phyloP scores from a whole-genome alignment of 2,113 vertebrate genomes.

The Lycaon pictus region DNA sequence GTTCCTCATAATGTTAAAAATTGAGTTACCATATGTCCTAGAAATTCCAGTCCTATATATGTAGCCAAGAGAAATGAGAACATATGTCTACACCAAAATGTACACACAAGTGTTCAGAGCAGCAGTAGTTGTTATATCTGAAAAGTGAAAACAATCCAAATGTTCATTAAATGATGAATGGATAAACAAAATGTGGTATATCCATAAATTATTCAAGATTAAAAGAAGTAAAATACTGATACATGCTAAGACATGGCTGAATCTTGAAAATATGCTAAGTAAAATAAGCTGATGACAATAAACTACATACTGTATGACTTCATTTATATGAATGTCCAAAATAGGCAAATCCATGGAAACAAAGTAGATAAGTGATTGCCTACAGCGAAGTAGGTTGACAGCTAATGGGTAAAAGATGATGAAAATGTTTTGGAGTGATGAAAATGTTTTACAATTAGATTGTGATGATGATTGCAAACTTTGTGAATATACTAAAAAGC shows the following conservation, averaged over 20 bases:
- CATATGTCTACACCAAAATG: not conserved
- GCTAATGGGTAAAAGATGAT: not conserved
- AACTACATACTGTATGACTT: not conserved
- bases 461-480: not conserved
- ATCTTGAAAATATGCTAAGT: not conserved
- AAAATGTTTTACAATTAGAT: not conserved
- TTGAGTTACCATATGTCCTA: not conserved
- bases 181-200: not conserved
- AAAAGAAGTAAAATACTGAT: not conserved
- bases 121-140: not conserved
- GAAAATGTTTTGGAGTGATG: not conserved
- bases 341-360: not conserved
- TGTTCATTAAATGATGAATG: not conserved
- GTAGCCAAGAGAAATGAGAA: not conserved
- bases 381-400: not conserved
- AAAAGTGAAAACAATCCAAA: not conserved
- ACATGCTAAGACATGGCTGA: not conserved
- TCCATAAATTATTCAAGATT: not conserved
- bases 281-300: not conserved
- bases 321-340: not conserved
- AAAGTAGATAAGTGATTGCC: not conserved
- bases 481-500: not conserved
- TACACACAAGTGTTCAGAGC: not conserved
- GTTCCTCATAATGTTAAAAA: not conserved
- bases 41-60: not conserved